A percentile compares a stretch with the other conserved stretches of the same genome.
phyloP scores from a whole-genome alignment of 64 coral and sea anemone species.

The Porites australiensis region DNA sequence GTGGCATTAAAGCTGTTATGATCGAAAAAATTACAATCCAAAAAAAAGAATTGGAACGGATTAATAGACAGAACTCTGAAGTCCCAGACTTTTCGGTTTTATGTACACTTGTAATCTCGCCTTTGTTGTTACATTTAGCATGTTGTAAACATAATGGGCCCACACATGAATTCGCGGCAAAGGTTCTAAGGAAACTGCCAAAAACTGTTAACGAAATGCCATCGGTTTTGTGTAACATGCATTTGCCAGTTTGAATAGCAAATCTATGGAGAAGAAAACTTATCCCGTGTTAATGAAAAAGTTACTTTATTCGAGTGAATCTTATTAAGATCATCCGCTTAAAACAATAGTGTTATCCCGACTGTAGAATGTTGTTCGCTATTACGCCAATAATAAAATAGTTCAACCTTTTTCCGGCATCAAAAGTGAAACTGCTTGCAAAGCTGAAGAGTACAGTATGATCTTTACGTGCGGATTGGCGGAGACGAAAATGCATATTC shows the following conservation, averaged over 20 bases:
- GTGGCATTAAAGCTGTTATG: too few species aligned
- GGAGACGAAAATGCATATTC: too few species aligned
- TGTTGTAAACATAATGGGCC: background rate
- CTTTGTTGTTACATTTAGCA: background rate
- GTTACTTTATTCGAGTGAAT: background rate
- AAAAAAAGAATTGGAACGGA: background rate
- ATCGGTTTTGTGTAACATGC: too few species aligned
- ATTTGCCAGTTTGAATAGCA: background rate
- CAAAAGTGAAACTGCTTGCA: background rate
- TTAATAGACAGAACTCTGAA: background rate
- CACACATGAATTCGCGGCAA: too few species aligned
- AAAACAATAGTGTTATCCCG: constrained; percentile 2
- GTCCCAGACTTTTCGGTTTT: background rate
- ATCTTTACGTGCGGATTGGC: too few species aligned
- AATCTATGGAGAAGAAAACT: background rate
- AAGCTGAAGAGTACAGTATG: too few species aligned
- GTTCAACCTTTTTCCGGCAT: background rate
- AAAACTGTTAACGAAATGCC: too few species aligned
- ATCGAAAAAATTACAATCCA: too few species aligned
- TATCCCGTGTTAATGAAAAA: background rate
- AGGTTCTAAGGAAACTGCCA: background rate
- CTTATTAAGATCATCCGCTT: constrained; percentile 2
- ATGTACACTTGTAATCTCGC: background rate
- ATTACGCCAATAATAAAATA: background rate
- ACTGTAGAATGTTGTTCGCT: background rate